Conservation (phyloP, 1,140 invertebrate genomes). For the Harpegnathos saltator region DNA sequence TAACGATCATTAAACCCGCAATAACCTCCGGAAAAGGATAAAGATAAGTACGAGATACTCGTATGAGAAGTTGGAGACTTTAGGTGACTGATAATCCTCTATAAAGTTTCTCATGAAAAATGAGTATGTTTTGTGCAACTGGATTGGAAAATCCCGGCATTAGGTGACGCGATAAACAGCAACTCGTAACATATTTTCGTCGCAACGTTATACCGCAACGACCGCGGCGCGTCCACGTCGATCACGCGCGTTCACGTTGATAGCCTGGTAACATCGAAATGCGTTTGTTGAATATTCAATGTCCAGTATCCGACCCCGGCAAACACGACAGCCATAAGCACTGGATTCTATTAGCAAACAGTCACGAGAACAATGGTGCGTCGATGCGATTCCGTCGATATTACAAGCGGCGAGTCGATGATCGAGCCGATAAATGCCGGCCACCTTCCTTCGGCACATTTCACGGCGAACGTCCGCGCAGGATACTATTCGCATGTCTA, state of each 20-base stretch:
- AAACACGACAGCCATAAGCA: conserved; percentile 30
- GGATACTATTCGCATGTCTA: conserved; percentile 55
- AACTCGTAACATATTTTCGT: neutral
- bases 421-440: conserved; percentile 70
- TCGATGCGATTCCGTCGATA: conserved; percentile 65
- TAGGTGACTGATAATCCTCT: no score
- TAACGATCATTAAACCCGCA: no score
- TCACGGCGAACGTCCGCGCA: conserved; percentile 68
- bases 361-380: conserved; percentile 65
- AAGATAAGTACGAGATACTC: no score
- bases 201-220: no score
- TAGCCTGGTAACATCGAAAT: conserved; percentile 37
- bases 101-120: neutral
- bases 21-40: no score
- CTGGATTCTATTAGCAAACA: conserved; percentile 60
- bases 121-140: neutral
- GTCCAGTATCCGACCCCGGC: conserved; percentile 20
- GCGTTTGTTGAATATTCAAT: conserved; percentile 57
- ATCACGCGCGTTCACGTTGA: conserved; percentile 12
- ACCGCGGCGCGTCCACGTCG: neutral
- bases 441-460: conserved; percentile 70
- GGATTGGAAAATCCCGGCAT: neutral
- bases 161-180: neutral
- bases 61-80: no score
- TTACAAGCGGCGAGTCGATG: conserved; percentile 65